Base-by-base conservation (phyloP, 2,113 vertebrate genomes). In the Seriola quinqueradiata region DNA sequence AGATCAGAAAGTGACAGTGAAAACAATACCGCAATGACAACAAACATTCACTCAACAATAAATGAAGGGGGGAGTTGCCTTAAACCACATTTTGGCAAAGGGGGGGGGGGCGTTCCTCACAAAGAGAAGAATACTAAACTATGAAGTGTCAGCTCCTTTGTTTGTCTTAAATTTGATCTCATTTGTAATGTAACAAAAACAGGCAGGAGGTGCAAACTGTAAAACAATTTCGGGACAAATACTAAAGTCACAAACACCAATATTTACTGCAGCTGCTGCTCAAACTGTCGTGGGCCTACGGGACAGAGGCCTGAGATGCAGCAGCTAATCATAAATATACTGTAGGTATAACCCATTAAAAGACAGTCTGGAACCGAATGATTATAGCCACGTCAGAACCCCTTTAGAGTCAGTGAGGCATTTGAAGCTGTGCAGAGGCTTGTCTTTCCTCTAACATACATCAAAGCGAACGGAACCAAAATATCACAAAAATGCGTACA, bases 381-480 rank as follows among this genome's bases (percentile, higher is more conserved):
- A 86, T 86, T 84, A 77, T 85, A 76, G 82, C 82, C 12, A 38
- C 59, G 40, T 83, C 84, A 59, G 78, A 89, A 85, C 89, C 83
- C 80, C 83, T 86, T 86, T 77, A 57, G 44, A 81, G 74, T 69
- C 36, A 80, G 75, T 38, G 32, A 86, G 86, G 42, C 44, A 87
- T 81, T 80, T 90, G 87, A 91, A 83, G 88, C 67, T 73, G 74
- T 84, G 92, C 88, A 75, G 83, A 81, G 72, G 77, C 81, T 58
- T 83, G 80, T 87, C 84, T 86, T 83, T 89, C 79, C 71, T 75
- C 88, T 23, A 67, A 76, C 65, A 81, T 70, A 81, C 87, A 90
- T 95, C 89, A 95, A 94, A 93, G 84, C 64, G 36, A 87, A 78
- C 17, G 4, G 77, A 75, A 85, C 87, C 65, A 79, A 87, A 92